Evolutionary conservation across 2,113 vertebrate genomes (phyloP), one percentile per base, ranked within the genome.

Genomic region (Syngnathus scovelli): DNA sequence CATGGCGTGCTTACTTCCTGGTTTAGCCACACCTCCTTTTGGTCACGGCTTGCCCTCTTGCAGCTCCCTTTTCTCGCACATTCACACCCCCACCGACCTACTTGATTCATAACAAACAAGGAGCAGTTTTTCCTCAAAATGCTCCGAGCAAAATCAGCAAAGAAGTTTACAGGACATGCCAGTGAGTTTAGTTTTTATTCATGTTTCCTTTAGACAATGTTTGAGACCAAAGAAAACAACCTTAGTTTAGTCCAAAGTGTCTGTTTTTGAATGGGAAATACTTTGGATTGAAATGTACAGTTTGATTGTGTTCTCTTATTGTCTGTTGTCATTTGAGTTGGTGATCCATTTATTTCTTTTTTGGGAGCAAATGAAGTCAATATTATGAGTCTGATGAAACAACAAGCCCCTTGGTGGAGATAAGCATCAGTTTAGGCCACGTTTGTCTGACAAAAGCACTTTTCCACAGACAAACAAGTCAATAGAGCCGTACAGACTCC

Each of bases 131-230:
- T 27, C 36, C 1, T 60, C 36, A 16, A 19, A 21, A 58, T 36
- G 27, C 16, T 7, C 6, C 1, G 16, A 7, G 27, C 15, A 13
- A 60, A 48, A 37, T 7, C 11, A 62, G 33, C n/a, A 16, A 37
- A 33, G 38, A 38, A 1, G 18, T 60, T 9, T 13, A 1, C 38
- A 6, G 16, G 5, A 33, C n/a, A 82, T 82, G 80, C 61, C 80
- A 68, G 86, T 89, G 75, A 83, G 85, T 87, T 69, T 48, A 10
- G 4, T n/a, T 8, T 36, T 2, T 4, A 1, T 36, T 18, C 36
- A 58, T 16, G 27, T 58, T 36, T 15, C 16, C 7, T 58, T 15
- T 33, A 3, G 15, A 15, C 27, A 15, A 51, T 10, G 9, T 58
- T 58, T 58, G 27, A 36, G 13, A 58, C 6, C 27, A 58, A 58